Percentiles rank a stretch among this genome's conserved stretches.
phyloP scores from a whole-genome alignment of 2,797 vertebrate species.

The Poeciliopsis infans region DNA sequence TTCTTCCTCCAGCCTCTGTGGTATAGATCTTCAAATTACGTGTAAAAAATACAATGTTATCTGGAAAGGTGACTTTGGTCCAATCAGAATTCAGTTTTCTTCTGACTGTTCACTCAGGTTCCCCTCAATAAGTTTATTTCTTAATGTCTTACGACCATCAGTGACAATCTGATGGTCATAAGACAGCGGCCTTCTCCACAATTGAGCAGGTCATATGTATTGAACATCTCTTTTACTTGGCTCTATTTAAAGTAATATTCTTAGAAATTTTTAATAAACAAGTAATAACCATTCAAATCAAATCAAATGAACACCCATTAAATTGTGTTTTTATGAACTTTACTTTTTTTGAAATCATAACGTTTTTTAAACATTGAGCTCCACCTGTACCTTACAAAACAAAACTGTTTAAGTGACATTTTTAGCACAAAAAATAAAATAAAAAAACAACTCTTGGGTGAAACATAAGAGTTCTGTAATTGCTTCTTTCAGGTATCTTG shows the following conservation, averaged over 20 bases:
- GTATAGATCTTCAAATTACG: neutral
- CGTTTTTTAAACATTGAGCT: neutral
- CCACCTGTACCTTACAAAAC: neutral
- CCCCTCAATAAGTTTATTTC: neutral
- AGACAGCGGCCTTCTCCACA: neutral
- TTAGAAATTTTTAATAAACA: neutral
- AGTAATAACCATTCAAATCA: neutral
- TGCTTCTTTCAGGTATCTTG: conserved; percentile 74
- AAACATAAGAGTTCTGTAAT: neutral
- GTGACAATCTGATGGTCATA: neutral
- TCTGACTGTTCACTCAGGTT: neutral
- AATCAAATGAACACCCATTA: neutral
- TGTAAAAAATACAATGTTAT: neutral
- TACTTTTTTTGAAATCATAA: neutral
- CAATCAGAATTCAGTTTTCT: neutral
- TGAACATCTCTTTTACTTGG: neutral
- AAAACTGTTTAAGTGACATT: neutral
- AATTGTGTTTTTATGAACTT: neutral
- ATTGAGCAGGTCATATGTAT: neutral
- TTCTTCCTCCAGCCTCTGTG: neutral
- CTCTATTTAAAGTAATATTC: neutral
- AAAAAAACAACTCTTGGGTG: neutral
- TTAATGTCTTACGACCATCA: neutral
- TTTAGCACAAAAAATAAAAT: neutral
- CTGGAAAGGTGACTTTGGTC: neutral